These are phyloP conservation scores for Arge pagana DNA, from an alignment of 2,888 invertebrate species.

Conservation along the genomic window DNA sequence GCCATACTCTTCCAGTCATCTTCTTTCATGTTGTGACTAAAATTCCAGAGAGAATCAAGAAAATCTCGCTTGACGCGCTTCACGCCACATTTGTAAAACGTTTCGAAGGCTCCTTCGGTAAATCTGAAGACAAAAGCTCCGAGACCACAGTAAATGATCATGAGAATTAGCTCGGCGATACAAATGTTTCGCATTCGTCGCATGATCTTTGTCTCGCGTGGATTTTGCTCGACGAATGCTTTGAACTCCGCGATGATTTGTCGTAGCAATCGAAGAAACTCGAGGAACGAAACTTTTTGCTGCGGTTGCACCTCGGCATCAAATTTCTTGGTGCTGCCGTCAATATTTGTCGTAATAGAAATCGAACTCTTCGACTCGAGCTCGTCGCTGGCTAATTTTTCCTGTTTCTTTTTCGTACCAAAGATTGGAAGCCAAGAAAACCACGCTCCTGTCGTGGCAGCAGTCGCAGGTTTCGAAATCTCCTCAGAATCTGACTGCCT, in stretches of 20 bases:
- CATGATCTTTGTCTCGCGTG: slow-evolving; percentile 63
- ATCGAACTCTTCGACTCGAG: neutral
- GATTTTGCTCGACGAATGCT: slow-evolving; percentile 60
- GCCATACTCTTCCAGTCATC: slow-evolving; percentile 91
- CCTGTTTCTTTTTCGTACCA: slow-evolving; percentile 41
- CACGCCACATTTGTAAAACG: slow-evolving; percentile 85
- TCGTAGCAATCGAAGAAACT: slow-evolving; percentile 40
- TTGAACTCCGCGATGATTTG: slow-evolving; percentile 59
- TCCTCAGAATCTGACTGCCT: slow-evolving; percentile 44
- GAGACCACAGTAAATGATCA: slow-evolving; percentile 75
- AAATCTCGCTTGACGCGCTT: slow-evolving; percentile 86
- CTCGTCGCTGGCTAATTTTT: slow-evolving; percentile 26
- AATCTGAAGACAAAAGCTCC: slow-evolving; percentile 82
- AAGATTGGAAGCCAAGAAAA: slow-evolving; percentile 46
- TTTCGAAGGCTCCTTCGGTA: slow-evolving; percentile 84
- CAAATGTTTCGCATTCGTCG: slow-evolving; percentile 68
- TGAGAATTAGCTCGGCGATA: slow-evolving; percentile 68
- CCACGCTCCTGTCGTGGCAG: slow-evolving; percentile 41
- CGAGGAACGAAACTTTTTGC: slow-evolving; percentile 38
- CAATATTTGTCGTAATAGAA: too few relatives aligned
- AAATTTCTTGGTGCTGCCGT: slow-evolving; percentile 42
- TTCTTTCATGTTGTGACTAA: slow-evolving; percentile 80
- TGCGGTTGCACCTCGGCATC: slow-evolving; percentile 48
- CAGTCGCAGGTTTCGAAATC: slow-evolving; percentile 37
- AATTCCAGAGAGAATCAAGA: slow-evolving; percentile 80